Evolutionary conservation across 2,888 invertebrate genomes (phyloP).

Genomic region (Unio pictorum): DNA sequence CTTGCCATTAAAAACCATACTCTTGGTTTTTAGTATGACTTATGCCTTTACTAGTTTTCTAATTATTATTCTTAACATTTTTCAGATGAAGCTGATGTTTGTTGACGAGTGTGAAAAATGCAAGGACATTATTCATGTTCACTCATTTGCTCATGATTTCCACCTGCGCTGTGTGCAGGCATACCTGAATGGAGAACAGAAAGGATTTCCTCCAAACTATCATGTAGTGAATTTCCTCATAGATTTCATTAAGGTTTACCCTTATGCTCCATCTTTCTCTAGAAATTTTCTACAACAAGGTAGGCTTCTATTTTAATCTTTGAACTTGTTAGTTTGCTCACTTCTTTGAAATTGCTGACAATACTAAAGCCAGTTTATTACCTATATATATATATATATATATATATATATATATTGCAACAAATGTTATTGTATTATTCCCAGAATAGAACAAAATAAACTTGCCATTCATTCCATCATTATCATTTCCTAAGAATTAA

Average conservation of each 20-base stretch:
- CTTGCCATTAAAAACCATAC: background rate
- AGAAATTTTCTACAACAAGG: slow-evolving; percentile 82
- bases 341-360: background rate
- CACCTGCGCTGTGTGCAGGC: slow-evolving; percentile 79
- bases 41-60: background rate
- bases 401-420: too few relatives aligned
- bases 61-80: slow-evolving; percentile 4
- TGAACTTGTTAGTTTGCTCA: background rate
- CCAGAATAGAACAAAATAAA: too few relatives aligned
- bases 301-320: slow-evolving; percentile 59
- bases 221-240: slow-evolving; percentile 82
- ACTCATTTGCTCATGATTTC: slow-evolving; percentile 85
- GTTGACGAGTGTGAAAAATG: slow-evolving; percentile 76
- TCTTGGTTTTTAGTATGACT: background rate
- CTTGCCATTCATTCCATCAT: too few relatives aligned
- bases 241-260: slow-evolving; percentile 84
- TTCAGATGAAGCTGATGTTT: slow-evolving; percentile 61
- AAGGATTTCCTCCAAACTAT: slow-evolving; percentile 74
- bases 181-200: slow-evolving; percentile 74
- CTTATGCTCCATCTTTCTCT: slow-evolving; percentile 83
- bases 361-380: background rate
- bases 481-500: too few relatives aligned
- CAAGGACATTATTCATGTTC: slow-evolving; percentile 81
- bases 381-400: too few relatives aligned
- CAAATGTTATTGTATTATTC: too few relatives aligned